A percentile compares a stretch with the other conserved stretches of the same genome.
phyloP scores from a whole-genome alignment of 2,888 invertebrate genomes.

The Platynereis dumerilii region DNA sequence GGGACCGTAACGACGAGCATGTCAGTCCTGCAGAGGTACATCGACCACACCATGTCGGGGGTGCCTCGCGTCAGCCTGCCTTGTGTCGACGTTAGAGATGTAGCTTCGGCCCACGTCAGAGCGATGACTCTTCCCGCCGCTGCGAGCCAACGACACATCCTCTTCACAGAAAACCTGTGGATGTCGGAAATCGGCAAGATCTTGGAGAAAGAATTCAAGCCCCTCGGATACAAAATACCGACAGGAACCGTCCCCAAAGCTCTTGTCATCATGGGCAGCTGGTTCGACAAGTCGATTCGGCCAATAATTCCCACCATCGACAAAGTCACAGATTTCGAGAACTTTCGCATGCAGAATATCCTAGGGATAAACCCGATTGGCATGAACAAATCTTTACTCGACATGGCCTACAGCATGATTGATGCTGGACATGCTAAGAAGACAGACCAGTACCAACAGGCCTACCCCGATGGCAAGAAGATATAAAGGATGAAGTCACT shows the following conservation, averaged over 20 bases:
- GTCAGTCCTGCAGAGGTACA: slow-evolving; percentile 36
- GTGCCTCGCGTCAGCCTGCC: not conserved
- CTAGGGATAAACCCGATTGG: not conserved
- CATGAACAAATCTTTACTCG: not conserved
- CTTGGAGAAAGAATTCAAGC: slow-evolving; percentile 3
- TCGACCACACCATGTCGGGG: slow-evolving; percentile 51
- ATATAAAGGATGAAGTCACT: too few species aligned
- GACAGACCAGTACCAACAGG: slow-evolving; percentile 43
- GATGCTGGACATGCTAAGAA: slow-evolving; percentile 65
- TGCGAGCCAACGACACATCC: not conserved
- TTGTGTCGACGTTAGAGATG: not conserved
- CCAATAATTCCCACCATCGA: not conserved
- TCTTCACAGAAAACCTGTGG: not conserved
- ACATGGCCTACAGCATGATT: slow-evolving; percentile 66
- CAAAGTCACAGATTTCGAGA: not conserved
- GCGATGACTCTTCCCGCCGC: not conserved
- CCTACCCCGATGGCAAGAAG: too few species aligned
- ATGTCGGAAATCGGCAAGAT: not conserved
- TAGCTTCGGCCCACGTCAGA: not conserved
- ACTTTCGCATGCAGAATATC: not conserved
- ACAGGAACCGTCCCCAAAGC: not conserved
- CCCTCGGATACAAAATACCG: not conserved
- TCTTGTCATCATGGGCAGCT: not conserved
- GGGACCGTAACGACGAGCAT: not conserved
- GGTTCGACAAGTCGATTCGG: not conserved